Evolutionary conservation across 2,888 invertebrate species (phyloP).

Genomic region (Heliothis peltigera): DNA sequence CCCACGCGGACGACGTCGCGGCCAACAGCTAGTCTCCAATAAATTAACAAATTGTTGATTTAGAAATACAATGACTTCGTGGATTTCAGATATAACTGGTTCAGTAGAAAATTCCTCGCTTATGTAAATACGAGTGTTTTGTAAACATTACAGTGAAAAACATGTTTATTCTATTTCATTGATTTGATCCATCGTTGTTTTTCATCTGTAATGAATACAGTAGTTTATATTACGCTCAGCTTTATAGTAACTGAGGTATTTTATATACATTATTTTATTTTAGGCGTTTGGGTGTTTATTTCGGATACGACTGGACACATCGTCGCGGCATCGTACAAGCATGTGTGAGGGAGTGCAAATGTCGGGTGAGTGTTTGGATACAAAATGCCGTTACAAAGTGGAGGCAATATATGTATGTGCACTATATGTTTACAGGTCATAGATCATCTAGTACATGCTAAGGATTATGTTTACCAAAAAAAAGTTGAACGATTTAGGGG

Average conservation of each 20-base stretch:
- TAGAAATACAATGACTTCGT: background rate
- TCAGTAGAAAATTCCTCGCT: background rate
- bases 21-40: too few relatives aligned
- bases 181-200: background rate
- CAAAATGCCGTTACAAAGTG: too few relatives aligned
- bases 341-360: slow-evolving; percentile 81
- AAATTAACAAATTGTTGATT: too few relatives aligned
- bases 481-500: too few relatives aligned
- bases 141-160: background rate
- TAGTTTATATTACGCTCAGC: too few relatives aligned
- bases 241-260: background rate
- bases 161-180: background rate
- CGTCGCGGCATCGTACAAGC: slow-evolving; percentile 78
- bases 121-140: background rate
- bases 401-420: too few relatives aligned
- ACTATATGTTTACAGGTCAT: too few relatives aligned
- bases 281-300: slow-evolving; percentile 79
- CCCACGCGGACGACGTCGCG: too few relatives aligned
- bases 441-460: too few relatives aligned
- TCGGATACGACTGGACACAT: slow-evolving; percentile 70
- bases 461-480: too few relatives aligned
- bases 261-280: slow-evolving; percentile 39
- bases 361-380: slow-evolving; percentile 73
- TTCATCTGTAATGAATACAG: background rate
- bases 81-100: background rate